Percentiles rank a stretch among this genome's conserved stretches.
Evolutionary conservation across 1,140 invertebrate species (phyloP).

Genomic region (Neotoxoptera formosana): DNA sequence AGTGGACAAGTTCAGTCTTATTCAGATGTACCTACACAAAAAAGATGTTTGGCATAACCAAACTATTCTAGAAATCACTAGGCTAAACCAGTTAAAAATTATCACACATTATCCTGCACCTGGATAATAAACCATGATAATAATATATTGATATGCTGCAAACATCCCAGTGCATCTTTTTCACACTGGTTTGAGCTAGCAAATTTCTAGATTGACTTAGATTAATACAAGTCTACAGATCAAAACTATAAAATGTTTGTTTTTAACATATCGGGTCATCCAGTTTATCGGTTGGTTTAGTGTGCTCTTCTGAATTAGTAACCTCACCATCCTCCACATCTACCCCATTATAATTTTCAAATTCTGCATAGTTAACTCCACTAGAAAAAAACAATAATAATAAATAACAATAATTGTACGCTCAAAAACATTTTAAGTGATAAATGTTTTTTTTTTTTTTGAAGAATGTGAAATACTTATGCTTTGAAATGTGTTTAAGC

Average conservation of each 20-base stretch:
- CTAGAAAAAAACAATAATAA: conserved; percentile 32
- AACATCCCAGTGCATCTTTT: too few species aligned
- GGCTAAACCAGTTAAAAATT: too few species aligned
- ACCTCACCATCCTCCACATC: conserved; percentile 27
- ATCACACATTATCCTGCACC: too few species aligned
- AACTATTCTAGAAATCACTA: background rate
- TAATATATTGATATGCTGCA: too few species aligned
- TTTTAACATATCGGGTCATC: conserved; percentile 30
- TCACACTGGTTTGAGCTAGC: too few species aligned
- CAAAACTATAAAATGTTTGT: background rate
- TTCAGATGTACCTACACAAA: background rate
- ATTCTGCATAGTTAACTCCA: conserved; percentile 35
- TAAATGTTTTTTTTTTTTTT: background rate
- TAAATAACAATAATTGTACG: background rate
- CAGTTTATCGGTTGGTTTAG: background rate
- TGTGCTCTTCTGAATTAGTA: conserved; percentile 17
- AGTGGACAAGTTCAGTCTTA: conserved; percentile 21
- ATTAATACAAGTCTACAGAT: background rate
- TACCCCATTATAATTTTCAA: conserved; percentile 26
- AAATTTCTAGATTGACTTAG: background rate
- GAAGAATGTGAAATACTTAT: conserved; percentile 8
- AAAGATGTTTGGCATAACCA: background rate
- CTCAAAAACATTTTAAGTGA: background rate
- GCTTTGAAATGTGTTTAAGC: background rate
- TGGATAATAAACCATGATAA: too few species aligned